A percentile compares a stretch with the other conserved stretches of the same genome.
phyloP scores from a whole-genome alignment of 92 coral and sea anemone species.

The Diadumene lineata region DNA sequence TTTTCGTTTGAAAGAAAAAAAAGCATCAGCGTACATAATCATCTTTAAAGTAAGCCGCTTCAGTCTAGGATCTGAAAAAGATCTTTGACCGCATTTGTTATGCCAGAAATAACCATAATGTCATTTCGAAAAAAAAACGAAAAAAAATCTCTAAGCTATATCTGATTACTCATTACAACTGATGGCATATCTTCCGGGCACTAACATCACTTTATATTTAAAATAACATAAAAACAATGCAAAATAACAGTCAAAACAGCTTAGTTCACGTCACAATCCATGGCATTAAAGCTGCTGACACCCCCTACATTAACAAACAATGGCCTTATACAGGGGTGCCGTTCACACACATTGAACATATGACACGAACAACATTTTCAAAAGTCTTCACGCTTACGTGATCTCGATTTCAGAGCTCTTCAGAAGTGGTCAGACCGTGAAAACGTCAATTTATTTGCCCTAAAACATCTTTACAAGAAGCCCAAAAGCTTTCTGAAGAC shows the following conservation, averaged over 20 bases:
- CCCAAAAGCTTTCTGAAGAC: too few species aligned
- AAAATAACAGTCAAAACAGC: neutral
- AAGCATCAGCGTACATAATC: too few species aligned
- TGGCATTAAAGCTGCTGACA: neutral
- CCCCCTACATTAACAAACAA: neutral
- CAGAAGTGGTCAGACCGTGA: too few species aligned
- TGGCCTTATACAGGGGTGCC: neutral
- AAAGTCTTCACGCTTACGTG: neutral
- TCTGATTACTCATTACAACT: neutral
- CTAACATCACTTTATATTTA: neutral
- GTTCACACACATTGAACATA: neutral
- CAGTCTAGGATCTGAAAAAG: too few species aligned
- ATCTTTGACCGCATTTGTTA: neutral
- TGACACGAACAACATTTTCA: neutral
- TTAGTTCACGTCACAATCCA: neutral
- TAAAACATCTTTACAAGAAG: too few species aligned
- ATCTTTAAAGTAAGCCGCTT: too few species aligned
- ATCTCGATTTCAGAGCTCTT: neutral
- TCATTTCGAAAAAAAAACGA: neutral
- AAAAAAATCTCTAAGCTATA: neutral
- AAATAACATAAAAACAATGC: neutral
- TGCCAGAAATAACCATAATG: neutral
- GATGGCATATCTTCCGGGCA: neutral
- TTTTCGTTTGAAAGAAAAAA: too few species aligned
- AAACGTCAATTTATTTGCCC: too few species aligned